A percentile compares a stretch with the other conserved stretches of the same genome.
Evolutionary conservation across 1,140 invertebrate species (phyloP).

Genomic region (Habropoda laboriosa): DNA sequence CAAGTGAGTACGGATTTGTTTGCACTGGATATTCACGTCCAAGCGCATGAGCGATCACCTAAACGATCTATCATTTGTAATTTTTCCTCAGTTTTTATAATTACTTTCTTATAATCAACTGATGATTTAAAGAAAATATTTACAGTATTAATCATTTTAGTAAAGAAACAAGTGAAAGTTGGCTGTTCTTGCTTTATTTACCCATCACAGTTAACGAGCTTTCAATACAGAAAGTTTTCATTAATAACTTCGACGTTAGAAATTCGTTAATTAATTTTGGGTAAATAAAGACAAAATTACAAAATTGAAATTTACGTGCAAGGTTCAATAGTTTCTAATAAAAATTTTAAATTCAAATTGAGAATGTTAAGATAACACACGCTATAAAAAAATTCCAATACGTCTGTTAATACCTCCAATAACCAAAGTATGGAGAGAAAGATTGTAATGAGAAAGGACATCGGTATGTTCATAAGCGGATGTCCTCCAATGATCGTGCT

Average conservation of each 20-base stretch:
- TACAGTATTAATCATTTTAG: background rate
- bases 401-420: slow-evolving; percentile 79
- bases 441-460: slow-evolving; percentile 83
- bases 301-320: too few relatives aligned
- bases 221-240: background rate
- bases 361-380: background rate
- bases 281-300: too few relatives aligned
- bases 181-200: background rate
- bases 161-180: background rate
- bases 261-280: too few relatives aligned
- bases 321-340: background rate
- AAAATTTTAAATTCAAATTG: background rate
- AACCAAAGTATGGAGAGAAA: slow-evolving; percentile 84
- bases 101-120: background rate
- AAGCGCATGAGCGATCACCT: slow-evolving; percentile 69
- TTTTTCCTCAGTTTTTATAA: slow-evolving; percentile 59
- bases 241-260: background rate
- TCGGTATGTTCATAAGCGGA: slow-evolving; percentile 81
- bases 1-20: slow-evolving; percentile 75
- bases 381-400: background rate
- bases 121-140: background rate
- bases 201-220: too few relatives aligned
- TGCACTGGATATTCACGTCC: slow-evolving; percentile 63
- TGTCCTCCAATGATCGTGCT: slow-evolving; percentile 84
- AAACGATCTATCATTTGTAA: slow-evolving; percentile 67